A percentile compares a stretch with the other conserved stretches of the same genome.
Conservation (phyloP, 2,797 vertebrate genomes). For the Scolopax rusticola region DNA sequence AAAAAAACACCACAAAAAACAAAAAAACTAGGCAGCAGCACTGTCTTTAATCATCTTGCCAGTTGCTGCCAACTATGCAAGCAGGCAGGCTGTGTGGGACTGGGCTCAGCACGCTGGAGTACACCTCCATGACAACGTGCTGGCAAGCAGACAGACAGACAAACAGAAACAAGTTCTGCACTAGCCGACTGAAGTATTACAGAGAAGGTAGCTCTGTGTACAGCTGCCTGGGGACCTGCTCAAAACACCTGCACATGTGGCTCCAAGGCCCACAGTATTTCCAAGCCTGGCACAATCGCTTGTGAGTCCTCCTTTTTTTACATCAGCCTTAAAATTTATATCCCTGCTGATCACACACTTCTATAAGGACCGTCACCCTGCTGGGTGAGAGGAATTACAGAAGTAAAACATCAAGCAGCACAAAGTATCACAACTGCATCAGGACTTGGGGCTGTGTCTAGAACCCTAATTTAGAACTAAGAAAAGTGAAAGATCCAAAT, state of each 20-base stretch:
- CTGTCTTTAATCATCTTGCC: background rate
- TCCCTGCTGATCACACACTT: background rate
- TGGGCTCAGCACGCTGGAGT: accelerated
- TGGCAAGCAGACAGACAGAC: background rate
- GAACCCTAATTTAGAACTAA: background rate
- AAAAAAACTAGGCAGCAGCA: background rate
- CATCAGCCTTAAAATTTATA: background rate
- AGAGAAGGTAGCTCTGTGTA: background rate
- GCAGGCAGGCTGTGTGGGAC: background rate
- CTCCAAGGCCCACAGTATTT: background rate
- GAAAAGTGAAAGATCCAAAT: background rate
- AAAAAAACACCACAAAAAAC: no score
- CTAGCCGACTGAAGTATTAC: background rate
- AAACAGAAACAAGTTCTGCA: background rate
- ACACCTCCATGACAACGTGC: background rate
- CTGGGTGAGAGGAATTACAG: background rate
- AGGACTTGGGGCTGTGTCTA: background rate
- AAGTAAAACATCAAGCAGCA: background rate
- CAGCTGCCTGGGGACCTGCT: background rate
- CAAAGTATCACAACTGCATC: background rate
- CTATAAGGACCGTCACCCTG: background rate
- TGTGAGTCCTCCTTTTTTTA: background rate
- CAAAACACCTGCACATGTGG: background rate
- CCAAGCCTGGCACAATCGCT: background rate
- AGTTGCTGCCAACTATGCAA: background rate